Conservation (phyloP, 2,797 vertebrate genomes). For the Thamnophis elegans region DNA sequence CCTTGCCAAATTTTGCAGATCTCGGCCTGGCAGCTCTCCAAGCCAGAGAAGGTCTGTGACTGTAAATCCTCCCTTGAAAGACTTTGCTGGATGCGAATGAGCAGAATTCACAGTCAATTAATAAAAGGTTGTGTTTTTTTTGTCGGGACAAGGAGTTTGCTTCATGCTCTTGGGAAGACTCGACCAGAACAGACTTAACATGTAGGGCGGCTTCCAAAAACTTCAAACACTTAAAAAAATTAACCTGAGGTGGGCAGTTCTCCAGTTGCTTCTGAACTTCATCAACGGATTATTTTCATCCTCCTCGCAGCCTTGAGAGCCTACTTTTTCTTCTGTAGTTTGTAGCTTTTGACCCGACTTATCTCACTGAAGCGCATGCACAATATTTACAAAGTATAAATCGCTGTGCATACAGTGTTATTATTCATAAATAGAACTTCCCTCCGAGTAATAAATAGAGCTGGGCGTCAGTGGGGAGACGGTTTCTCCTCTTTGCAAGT, state of each 20-base stretch:
- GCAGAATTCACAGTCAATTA: too few species aligned
- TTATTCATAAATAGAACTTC: slow-evolving; percentile 48
- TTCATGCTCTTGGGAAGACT: too few species aligned
- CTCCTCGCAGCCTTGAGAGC: neutral
- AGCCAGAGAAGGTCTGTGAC: too few species aligned
- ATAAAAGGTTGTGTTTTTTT: too few species aligned
- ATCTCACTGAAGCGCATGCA: slow-evolving; percentile 22
- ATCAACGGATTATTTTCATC: neutral
- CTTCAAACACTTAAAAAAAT: neutral
- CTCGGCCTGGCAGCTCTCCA: too few species aligned
- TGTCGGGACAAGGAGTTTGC: too few species aligned
- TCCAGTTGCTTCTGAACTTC: neutral
- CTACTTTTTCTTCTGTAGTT: slow-evolving; percentile 12
- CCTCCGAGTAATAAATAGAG: slow-evolving; percentile 43
- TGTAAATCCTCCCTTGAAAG: too few species aligned
- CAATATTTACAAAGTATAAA: slow-evolving; percentile 42
- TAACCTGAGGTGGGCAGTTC: neutral
- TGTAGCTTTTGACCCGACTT: slow-evolving; percentile 27
- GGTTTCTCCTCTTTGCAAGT: slow-evolving; percentile 33
- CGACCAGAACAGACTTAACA: neutral
- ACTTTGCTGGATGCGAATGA: too few species aligned
- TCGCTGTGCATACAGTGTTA: slow-evolving; percentile 34
- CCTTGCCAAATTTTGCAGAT: too few species aligned
- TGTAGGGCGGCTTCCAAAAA: neutral
- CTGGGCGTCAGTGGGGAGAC: slow-evolving; percentile 21